A percentile compares a stretch with the other conserved stretches of the same genome.
Conservation (phyloP, 2,888 invertebrate species). For the Eilema sororculum region DNA sequence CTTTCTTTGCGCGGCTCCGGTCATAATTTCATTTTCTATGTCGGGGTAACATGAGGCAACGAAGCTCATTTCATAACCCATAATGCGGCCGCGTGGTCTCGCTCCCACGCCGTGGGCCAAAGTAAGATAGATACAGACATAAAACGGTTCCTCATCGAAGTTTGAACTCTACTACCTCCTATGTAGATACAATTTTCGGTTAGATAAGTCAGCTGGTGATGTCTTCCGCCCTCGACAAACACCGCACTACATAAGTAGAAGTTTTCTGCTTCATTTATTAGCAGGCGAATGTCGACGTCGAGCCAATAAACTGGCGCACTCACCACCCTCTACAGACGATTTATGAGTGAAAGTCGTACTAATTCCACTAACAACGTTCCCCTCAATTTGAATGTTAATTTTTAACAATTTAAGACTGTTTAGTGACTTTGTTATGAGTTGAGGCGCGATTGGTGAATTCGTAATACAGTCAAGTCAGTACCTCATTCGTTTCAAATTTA, state of each 20-base stretch:
- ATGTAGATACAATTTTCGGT: constrained; percentile 69
- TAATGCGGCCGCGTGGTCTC: constrained; percentile 73
- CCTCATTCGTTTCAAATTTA: constrained; percentile 69
- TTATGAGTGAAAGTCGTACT: constrained; percentile 82
- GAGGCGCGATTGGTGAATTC: constrained; percentile 68
- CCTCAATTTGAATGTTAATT: constrained; percentile 85
- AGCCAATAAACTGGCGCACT: constrained; percentile 79
- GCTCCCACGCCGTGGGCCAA: constrained; percentile 53
- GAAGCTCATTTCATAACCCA: constrained; percentile 84
- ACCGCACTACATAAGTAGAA: constrained; percentile 78
- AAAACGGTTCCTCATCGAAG: constrained; percentile 65
- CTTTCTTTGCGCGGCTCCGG: constrained; percentile 78
- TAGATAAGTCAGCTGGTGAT: constrained; percentile 56
- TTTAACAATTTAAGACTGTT: constrained; percentile 84
- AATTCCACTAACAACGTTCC: constrained; percentile 84
- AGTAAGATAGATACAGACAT: constrained; percentile 62
- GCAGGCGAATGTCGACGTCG: constrained; percentile 78
- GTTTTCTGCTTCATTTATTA: constrained; percentile 86
- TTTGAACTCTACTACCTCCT: constrained; percentile 68
- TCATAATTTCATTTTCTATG: constrained; percentile 83
- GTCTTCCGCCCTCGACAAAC: constrained; percentile 76
- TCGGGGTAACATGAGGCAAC: constrained; percentile 77
- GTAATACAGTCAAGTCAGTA: constrained; percentile 55
- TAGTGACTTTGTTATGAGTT: constrained; percentile 78
- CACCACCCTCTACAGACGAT: constrained; percentile 82